Conservation (phyloP, 2,797 vertebrate species). For the Lacerta agilis region DNA sequence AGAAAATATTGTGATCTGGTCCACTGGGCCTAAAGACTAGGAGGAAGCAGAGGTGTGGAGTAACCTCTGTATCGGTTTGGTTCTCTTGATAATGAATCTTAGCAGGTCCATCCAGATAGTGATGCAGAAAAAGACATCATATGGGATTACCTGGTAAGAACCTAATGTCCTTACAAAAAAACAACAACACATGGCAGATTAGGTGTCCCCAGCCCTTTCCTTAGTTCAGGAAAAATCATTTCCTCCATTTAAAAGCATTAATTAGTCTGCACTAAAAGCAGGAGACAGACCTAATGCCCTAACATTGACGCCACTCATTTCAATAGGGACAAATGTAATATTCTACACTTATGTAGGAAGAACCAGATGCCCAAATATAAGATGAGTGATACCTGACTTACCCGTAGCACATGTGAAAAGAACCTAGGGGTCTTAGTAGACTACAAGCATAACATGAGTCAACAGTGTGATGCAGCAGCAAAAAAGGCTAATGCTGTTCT, state of each 20-base stretch:
- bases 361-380: too few species aligned
- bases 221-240: background rate
- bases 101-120: background rate
- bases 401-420: too few species aligned
- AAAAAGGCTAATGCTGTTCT: too few species aligned
- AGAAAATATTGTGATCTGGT: constrained; percentile 15
- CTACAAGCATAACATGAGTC: too few species aligned
- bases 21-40: constrained; percentile 19
- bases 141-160: background rate
- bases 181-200: background rate
- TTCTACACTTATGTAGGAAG: too few species aligned
- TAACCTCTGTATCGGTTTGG: background rate
- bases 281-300: background rate
- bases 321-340: too few species aligned
- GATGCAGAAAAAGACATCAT: background rate
- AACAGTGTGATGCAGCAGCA: too few species aligned
- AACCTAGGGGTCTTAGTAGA: too few species aligned
- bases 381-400: too few species aligned
- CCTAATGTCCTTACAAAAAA: background rate
- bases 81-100: constrained; percentile 25
- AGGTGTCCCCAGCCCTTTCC: background rate
- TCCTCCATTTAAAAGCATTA: constrained; percentile 11
- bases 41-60: background rate
- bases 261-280: background rate
- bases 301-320: background rate